Evolutionary conservation across 1,140 invertebrate species (phyloP).

Genomic region (Drosophila paulistorum): DNA sequence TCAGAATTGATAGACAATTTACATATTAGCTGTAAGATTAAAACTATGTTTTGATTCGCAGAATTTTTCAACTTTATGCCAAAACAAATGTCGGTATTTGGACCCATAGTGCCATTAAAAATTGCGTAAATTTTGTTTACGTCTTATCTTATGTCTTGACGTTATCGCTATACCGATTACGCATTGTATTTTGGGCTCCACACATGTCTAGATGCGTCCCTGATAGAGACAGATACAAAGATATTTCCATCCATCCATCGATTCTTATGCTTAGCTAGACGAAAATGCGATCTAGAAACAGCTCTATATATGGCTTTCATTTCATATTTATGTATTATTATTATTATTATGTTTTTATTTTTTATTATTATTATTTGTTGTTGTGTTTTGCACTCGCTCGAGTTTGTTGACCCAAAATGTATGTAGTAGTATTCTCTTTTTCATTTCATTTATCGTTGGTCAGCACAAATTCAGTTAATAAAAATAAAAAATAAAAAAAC

Average conservation of each 20-base stretch:
- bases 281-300: slow-evolving; percentile 30
- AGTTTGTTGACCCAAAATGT: slow-evolving; percentile 50
- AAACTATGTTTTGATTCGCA: too few relatives aligned
- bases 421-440: slow-evolving; percentile 49
- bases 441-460: slow-evolving; percentile 37
- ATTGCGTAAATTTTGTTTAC: neutral
- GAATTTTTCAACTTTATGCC: too few relatives aligned
- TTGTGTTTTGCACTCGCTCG: slow-evolving; percentile 40
- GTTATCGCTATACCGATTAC: neutral
- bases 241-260: slow-evolving; percentile 10
- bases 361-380: slow-evolving; percentile 26
- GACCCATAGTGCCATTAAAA: neutral
- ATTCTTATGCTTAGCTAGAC: slow-evolving; percentile 40
- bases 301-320: slow-evolving; percentile 37
- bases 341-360: slow-evolving; percentile 35
- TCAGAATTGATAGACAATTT: too few relatives aligned
- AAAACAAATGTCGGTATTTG: too few relatives aligned
- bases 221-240: neutral
- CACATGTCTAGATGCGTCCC: neutral
- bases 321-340: slow-evolving; percentile 20
- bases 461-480: slow-evolving; percentile 42
- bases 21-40: too few relatives aligned
- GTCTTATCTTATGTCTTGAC: neutral
- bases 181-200: neutral
- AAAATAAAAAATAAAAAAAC: slow-evolving; percentile 27